phyloP scores from a whole-genome alignment of 2,888 invertebrate species.

The Campoplex nolae region DNA sequence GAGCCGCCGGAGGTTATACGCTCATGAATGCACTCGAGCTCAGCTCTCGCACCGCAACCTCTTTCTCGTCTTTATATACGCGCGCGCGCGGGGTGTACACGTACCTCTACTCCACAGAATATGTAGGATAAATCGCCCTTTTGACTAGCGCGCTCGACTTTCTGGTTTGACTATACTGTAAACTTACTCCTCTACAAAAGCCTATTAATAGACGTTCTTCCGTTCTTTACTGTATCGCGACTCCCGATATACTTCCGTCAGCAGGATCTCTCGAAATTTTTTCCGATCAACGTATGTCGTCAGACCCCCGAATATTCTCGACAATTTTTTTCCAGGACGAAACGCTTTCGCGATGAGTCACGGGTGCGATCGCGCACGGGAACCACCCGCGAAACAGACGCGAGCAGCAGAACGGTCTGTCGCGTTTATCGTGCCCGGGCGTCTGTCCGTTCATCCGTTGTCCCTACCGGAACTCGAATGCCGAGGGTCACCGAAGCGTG shows the following conservation, averaged over 20 bases:
- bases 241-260: background rate
- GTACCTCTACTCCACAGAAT: conserved; percentile 40
- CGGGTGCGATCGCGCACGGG: background rate
- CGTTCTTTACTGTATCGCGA: background rate
- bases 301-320: background rate
- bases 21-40: background rate
- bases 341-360: background rate
- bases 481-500: conserved; percentile 2
- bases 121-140: conserved; percentile 66
- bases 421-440: background rate
- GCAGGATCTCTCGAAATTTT: background rate
- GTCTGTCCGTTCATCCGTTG: background rate
- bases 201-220: background rate
- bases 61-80: background rate
- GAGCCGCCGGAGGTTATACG: conserved; percentile 5
- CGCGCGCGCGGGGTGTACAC: background rate
- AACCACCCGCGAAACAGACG: background rate
- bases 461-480: background rate
- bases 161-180: conserved; percentile 78
- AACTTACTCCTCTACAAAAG: conserved; percentile 64
- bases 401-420: background rate
- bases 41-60: background rate
- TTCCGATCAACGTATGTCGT: background rate
- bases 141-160: conserved; percentile 74
- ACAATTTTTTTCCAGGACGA: background rate